Evolutionary conservation across 1,140 invertebrate genomes (phyloP), one percentile per base, ranked within the genome.

Genomic region (Leptinotarsa defecta): DNA sequence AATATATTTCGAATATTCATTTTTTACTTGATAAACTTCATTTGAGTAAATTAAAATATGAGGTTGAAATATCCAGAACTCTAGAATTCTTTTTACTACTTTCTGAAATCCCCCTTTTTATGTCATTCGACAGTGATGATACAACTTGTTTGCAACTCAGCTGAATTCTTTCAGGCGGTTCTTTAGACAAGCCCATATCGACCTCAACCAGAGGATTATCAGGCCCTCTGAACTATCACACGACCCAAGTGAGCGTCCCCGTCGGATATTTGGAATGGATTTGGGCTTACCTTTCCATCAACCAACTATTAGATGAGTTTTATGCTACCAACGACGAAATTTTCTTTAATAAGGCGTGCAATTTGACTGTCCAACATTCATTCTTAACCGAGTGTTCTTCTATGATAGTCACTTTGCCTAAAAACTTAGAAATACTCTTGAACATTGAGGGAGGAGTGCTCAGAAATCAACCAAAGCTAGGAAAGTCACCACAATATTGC

Each of bases 221-320:
- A 73, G 76, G 64, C 61, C 27, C 2, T 19, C 61, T 63, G 24
- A 22, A 57, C 34, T 74, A 67, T 48, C 49, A 62, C 17, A 24
- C 20, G 24, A 62, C 8, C 2, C 34, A 69, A 61, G 48, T 74
- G 20, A 49, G 13, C 27, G 48, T 68, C 43, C 72, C 78, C 15
- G 49, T 76, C 43, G 64, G 48, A 73, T 86, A 86, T 17, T 83
- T 91, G 69, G 91, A 92, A 82, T 86, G 89, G 48, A 83, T 92
- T 57, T 92, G 91, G 91, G 90, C 91, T 3, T 91, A 91, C 81
- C 83, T 92, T 68, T 91, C 89, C 22, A 89, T 92, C 19, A 88
- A 89, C 75, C 89, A 92, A 81, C 20, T 70, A 1, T 20, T 43
- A 20, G 48, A 70, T 49, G 11, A 70, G 24, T 70, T 24, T 64